A percentile compares a stretch with the other conserved stretches of the same genome.
Conservation (phyloP, 2,888 invertebrate genomes). For the Hymenopus coronatus region DNA sequence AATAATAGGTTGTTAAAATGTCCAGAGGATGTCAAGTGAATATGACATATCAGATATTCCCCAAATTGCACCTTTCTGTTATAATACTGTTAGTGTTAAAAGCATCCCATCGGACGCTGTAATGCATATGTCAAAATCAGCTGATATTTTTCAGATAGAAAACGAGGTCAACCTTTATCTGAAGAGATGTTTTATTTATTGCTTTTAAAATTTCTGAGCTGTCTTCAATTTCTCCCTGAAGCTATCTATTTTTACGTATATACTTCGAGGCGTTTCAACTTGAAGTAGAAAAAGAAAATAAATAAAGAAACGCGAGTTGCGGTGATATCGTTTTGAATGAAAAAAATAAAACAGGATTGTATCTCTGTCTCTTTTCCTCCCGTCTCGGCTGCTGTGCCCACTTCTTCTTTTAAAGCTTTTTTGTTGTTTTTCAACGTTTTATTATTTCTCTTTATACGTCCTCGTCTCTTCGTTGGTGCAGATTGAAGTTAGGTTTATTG, state of each 20-base stretch:
- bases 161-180: no score
- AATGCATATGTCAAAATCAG: no score
- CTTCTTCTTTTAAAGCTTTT: not conserved
- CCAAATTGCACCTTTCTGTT: no score
- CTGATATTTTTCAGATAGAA: no score
- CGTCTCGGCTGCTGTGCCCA: not conserved
- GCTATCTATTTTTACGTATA: not conserved
- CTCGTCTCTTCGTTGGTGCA: no score
- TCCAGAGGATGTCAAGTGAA: no score
- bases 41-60: no score
- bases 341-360: not conserved
- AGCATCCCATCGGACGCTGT: no score
- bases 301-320: not conserved
- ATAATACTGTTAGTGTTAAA: no score
- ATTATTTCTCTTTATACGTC: not conserved
- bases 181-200: not conserved
- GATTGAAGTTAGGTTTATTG: not conserved
- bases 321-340: not conserved
- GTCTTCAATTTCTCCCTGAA: not conserved
- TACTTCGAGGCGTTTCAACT: not conserved
- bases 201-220: not conserved
- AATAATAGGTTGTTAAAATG: no score
- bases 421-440: not conserved
- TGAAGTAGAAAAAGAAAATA: not conserved
- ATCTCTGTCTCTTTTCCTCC: not conserved